Evolutionary conservation across 2,888 invertebrate genomes (phyloP).

Genomic region (Odontomyia ornata): DNA sequence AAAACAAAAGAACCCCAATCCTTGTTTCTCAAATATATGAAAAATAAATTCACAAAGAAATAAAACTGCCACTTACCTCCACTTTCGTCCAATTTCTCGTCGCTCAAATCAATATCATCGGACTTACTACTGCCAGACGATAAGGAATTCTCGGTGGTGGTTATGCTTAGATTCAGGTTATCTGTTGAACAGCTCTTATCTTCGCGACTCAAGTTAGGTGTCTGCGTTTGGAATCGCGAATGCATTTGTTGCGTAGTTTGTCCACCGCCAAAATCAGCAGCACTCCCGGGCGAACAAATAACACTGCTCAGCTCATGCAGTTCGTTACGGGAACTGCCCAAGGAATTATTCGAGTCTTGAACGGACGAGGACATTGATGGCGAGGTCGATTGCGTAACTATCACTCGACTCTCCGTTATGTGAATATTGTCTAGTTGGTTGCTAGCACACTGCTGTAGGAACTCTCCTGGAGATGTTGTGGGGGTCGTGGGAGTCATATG

Average conservation of each 20-base stretch:
- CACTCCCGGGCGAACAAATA: not conserved
- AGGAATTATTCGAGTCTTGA: slow-evolving; percentile 23
- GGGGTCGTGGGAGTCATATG: not conserved
- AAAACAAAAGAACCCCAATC: slow-evolving; percentile 9
- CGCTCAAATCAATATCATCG: slow-evolving; percentile 41
- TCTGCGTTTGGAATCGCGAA: slow-evolving; percentile 8
- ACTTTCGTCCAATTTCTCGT: slow-evolving; percentile 44
- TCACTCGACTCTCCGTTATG: slow-evolving; percentile 30
- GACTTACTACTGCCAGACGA: slow-evolving; percentile 36
- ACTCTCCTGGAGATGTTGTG: not conserved
- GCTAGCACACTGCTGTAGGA: slow-evolving; percentile 30
- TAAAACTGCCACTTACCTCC: slow-evolving; percentile 45
- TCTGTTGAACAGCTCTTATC: slow-evolving; percentile 44
- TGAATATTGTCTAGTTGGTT: slow-evolving; percentile 22
- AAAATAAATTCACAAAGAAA: slow-evolving; percentile 15
- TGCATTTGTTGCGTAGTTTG: not conserved
- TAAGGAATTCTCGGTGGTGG: slow-evolving; percentile 46
- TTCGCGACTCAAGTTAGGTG: not conserved
- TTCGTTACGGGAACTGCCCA: slow-evolving; percentile 3
- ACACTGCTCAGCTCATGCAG: slow-evolving; percentile 31
- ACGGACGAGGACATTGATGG: not conserved
- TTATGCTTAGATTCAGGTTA: slow-evolving; percentile 45
- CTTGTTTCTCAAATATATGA: not conserved
- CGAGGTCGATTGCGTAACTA: slow-evolving; percentile 24
- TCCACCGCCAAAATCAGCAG: not conserved